phyloP scores from a whole-genome alignment of 1,140 invertebrate genomes.

The Bombus sibiricus region DNA sequence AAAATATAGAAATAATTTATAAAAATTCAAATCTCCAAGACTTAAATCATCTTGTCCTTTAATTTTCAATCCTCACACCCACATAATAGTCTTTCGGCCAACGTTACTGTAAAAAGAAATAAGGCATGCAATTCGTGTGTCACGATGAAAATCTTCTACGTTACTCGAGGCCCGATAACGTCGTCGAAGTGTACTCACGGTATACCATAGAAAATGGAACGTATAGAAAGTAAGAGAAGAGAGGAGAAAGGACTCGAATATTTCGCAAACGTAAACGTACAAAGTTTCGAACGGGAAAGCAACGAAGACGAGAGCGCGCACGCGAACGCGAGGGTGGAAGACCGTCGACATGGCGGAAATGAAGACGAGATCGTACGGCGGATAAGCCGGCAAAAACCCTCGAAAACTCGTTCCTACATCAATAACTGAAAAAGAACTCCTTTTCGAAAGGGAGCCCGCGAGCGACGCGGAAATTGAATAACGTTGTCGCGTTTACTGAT shows the following conservation, averaged over 20 bases:
- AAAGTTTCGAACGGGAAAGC: background rate
- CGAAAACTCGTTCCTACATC: slow-evolving; percentile 56
- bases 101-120: no score
- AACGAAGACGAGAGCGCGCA: background rate
- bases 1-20: no score
- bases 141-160: no score
- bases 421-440: slow-evolving; percentile 55
- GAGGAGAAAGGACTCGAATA: background rate
- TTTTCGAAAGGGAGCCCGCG: slow-evolving; percentile 23
- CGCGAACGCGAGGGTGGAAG: slow-evolving; percentile 31
- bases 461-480: slow-evolving; percentile 65
- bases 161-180: background rate
- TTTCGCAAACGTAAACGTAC: slow-evolving; percentile 2
- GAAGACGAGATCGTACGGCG: slow-evolving; percentile 65
- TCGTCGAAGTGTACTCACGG: background rate
- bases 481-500: slow-evolving; percentile 61
- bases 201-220: background rate
- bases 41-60: no score
- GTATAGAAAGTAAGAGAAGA: no score
- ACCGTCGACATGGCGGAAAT: slow-evolving; percentile 62
- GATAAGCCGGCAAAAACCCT: slow-evolving; percentile 60
- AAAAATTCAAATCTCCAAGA: no score
- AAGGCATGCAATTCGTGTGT: no score
- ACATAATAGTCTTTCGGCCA: no score
- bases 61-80: no score